Evolutionary conservation across 2,888 invertebrate genomes (phyloP).

Genomic region (Rhorus exstirpatorius): DNA sequence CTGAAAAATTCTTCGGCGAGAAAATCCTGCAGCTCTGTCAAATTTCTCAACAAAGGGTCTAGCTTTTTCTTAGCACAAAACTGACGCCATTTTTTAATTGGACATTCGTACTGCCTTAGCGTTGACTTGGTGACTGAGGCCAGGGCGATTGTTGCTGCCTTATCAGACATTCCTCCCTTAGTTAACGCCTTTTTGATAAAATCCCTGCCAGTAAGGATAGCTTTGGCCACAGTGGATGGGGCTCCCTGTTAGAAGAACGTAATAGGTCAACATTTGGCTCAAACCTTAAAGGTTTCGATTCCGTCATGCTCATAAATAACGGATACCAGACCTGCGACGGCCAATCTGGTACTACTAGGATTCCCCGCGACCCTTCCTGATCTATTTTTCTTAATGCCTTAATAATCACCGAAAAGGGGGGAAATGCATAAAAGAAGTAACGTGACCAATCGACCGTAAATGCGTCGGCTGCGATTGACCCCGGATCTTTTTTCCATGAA

Average conservation of each 20-base stretch:
- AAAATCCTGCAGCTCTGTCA: constrained; percentile 28
- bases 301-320: constrained; percentile 19
- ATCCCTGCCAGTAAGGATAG: constrained; percentile 21
- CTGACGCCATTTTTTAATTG: neutral
- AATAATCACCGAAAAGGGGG: constrained; percentile 54
- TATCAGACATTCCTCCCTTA: constrained; percentile 20
- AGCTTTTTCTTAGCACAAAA: constrained; percentile 6
- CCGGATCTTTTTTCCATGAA: constrained; percentile 64
- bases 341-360: constrained; percentile 19
- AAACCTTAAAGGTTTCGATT: constrained; percentile 25
- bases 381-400: constrained; percentile 37
- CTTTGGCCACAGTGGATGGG: constrained; percentile 34
- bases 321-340: constrained; percentile 12
- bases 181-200: constrained; percentile 27
- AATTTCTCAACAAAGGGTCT: constrained; percentile 24
- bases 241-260: constrained; percentile 5
- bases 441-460: constrained; percentile 65
- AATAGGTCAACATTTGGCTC: constrained; percentile 18
- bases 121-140: constrained; percentile 12
- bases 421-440: constrained; percentile 62
- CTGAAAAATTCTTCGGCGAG: constrained; percentile 25
- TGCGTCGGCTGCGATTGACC: constrained; percentile 57
- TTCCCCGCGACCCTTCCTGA: constrained; percentile 20
- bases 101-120: too few relatives aligned
- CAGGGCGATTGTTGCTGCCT: constrained; percentile 30